phyloP scores from a whole-genome alignment of 1,140 invertebrate species.

The Drosophila burlai region DNA sequence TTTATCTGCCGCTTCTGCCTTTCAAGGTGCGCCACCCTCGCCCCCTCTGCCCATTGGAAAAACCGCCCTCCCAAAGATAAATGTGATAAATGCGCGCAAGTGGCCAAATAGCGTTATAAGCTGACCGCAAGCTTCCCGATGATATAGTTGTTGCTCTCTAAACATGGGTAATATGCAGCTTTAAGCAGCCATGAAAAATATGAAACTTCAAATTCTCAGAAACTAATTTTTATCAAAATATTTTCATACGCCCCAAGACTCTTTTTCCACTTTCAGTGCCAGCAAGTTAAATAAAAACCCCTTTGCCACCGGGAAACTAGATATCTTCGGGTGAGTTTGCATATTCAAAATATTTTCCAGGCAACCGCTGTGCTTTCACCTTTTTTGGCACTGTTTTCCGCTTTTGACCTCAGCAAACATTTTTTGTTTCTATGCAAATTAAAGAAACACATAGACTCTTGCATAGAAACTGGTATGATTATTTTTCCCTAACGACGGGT shows the following conservation, averaged over 20 bases:
- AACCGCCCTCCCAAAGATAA: slow-evolving; percentile 56
- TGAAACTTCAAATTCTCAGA: neutral
- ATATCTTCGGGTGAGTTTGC: slow-evolving; percentile 31
- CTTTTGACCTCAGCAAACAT: slow-evolving; percentile 34
- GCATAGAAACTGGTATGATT: neutral
- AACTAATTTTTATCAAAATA: slow-evolving; percentile 5
- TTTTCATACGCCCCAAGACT: neutral
- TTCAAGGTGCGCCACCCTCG: slow-evolving; percentile 43
- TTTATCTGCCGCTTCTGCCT: slow-evolving; percentile 61
- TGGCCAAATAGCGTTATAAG: slow-evolving; percentile 77
- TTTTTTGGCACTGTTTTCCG: slow-evolving; percentile 23
- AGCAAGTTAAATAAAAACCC: slow-evolving; percentile 18
- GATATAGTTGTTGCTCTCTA: slow-evolving; percentile 35
- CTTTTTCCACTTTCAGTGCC: neutral
- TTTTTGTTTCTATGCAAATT: slow-evolving; percentile 12
- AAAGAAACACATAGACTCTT: slow-evolving; percentile 2
- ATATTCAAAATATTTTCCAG: slow-evolving; percentile 49
- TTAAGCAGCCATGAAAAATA: neutral
- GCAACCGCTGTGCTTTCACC: slow-evolving; percentile 27
- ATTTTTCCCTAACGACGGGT: neutral
- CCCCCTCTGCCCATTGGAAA: slow-evolving; percentile 13
- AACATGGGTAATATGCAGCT: slow-evolving; percentile 42
- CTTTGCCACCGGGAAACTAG: slow-evolving; percentile 14
- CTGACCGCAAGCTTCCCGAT: slow-evolving; percentile 67
- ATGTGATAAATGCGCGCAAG: slow-evolving; percentile 77